Evolutionary conservation across 2,113 vertebrate genomes (phyloP).

Genomic region (Rhagologus leucostigma): DNA sequence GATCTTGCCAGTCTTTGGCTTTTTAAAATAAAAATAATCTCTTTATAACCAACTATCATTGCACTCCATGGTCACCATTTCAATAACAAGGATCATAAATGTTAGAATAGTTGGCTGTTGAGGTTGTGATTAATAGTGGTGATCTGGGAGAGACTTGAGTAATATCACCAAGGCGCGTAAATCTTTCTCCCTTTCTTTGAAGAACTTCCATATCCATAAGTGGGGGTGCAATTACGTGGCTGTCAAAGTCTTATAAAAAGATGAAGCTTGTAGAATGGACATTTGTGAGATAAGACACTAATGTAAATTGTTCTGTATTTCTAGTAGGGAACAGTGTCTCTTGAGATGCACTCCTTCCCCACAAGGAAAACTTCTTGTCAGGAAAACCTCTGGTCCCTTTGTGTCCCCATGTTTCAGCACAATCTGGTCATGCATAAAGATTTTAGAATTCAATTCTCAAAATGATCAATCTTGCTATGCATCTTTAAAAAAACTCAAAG

Average conservation of each 20-base stretch:
- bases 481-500: neutral
- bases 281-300: neutral
- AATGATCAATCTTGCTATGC: neutral
- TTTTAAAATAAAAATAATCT: neutral
- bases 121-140: neutral
- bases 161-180: neutral
- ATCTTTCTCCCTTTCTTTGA: neutral
- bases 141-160: neutral
- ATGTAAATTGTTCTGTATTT: neutral
- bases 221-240: neutral
- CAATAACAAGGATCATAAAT: neutral
- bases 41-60: neutral
- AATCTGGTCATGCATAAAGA: neutral
- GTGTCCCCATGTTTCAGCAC: neutral
- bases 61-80: neutral
- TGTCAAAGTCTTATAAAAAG: neutral
- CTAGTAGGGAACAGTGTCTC: neutral
- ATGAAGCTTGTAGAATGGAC: neutral
- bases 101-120: neutral
- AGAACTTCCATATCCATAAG: neutral
- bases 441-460: neutral
- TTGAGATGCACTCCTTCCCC: neutral
- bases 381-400: neutral
- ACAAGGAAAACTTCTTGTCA: neutral
- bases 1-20: neutral